phyloP scores from a whole-genome alignment of 2,888 invertebrate genomes.

The Nomada fucata region DNA sequence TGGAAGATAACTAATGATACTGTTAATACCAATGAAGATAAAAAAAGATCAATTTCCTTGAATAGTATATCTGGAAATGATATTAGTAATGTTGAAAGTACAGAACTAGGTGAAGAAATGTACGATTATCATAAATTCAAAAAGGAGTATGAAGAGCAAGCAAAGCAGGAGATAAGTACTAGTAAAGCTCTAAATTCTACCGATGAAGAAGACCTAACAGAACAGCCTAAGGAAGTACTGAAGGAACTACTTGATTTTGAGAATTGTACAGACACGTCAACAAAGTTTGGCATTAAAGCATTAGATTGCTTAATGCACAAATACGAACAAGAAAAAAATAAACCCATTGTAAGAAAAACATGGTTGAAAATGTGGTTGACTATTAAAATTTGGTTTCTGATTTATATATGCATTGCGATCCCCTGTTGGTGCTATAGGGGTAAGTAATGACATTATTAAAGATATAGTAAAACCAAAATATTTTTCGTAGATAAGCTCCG shows the following conservation, averaged over 20 bases:
- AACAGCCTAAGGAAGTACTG: slow-evolving; percentile 78
- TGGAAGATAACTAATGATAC: slow-evolving; percentile 2
- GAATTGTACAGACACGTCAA: slow-evolving; percentile 84
- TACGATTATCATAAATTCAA: slow-evolving; percentile 84
- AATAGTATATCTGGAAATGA: background rate
- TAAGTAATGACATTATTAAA: slow-evolving; percentile 25
- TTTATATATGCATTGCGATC: slow-evolving; percentile 84
- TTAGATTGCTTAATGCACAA: slow-evolving; percentile 83
- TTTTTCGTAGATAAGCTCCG: background rate
- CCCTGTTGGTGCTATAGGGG: slow-evolving; percentile 86
- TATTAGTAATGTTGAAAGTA: slow-evolving; percentile 1
- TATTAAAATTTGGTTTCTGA: slow-evolving; percentile 83
- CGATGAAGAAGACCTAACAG: slow-evolving; percentile 81
- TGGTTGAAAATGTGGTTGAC: slow-evolving; percentile 79
- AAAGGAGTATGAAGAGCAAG: slow-evolving; percentile 84
- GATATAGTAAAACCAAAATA: background rate
- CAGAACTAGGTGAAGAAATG: slow-evolving; percentile 62
- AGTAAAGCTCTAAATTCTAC: slow-evolving; percentile 84
- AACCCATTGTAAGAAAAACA: slow-evolving; percentile 65
- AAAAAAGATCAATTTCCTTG: slow-evolving; percentile 1
- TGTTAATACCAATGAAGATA: background rate
- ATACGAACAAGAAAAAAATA: slow-evolving; percentile 75
- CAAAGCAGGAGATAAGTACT: slow-evolving; percentile 77
- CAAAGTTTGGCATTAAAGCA: slow-evolving; percentile 83
- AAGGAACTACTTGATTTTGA: slow-evolving; percentile 81